Base-by-base conservation (phyloP, 2,888 invertebrate genomes). In the Cryptocheilus praepositus region DNA sequence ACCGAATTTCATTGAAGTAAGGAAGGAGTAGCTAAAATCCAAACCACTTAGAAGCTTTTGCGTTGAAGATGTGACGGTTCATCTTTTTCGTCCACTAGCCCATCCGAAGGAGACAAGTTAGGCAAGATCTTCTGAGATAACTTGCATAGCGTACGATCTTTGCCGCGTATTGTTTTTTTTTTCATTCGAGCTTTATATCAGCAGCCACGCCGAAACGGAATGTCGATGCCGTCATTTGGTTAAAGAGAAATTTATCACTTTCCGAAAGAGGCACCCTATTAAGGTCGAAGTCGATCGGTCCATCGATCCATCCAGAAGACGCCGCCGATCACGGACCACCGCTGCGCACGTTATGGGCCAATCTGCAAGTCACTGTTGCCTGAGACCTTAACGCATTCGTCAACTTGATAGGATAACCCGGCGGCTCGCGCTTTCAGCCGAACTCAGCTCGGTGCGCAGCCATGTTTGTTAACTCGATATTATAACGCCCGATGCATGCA, bases 311-410 rank as follows among this genome's bases (percentile, higher is more conserved):
- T 66, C 61, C 25, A 22, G 25, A 25, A 19, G 8, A 16, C 25
- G 51, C 44, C 52, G 36, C 36, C 36, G 52, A 43, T 16, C 18
- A 65, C 66, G 75, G 81, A 81, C 81, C 82, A 81, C 81, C 81
- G 82, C 81, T 82, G 81, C 76, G 81, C 79, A 74, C 58, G 58
- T 73, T 64, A 71, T 73, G 71, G 71, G 73, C 75, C 81, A 78
- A 81, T 80, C 78, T 73, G 81, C 80, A 76, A 80, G 82, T 81
- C 81, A 81, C 75, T 76, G 67, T 64, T 60, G 44, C 64, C 11
- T 11, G 54, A 72, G 82, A 79, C 79, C 82, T 72, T 80, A 63
- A 75, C 75, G 69, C 81, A 81, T 81, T 82, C 82, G 82, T 82
- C 81, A 82, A 82, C 73, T 75, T 81, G 73, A 66, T 71, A 71